Evolutionary conservation across 1,140 invertebrate species (phyloP), one percentile per base, ranked within the genome.

Genomic region (Drosophila kohkoa): DNA sequence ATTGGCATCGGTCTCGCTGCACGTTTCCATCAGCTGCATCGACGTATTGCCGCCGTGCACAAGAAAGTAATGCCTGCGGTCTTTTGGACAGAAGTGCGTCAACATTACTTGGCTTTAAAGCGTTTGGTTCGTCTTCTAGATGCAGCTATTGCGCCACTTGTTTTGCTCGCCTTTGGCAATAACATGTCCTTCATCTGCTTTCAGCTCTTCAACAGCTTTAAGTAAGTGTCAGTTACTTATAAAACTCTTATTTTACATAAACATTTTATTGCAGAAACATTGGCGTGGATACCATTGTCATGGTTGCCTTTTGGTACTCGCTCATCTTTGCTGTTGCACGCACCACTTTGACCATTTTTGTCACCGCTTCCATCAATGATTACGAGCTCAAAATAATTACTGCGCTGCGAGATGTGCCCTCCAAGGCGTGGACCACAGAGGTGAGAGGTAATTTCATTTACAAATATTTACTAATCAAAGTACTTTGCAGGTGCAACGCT

Each of bases 41-140:
- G 83, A 11, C 91, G 91, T 1, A 91, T 92, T 35, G 85, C 88
- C 15, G 77, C 80, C 2, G 91, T 92, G 4, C 95, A 95, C 93
- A 94, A 52, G 93, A 80, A 95, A 93, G 62, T 93, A n/a, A 93
- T 95, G 55, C 94, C 94, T 0, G 92, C 93, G 6, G 93, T 96
- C 0, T 93, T 96, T 11, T 93, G 96, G 45, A 89, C 78, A 0
- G 90, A 92, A n/a, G 82, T 92, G 16, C 79, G 91, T 0, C 69
- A 91, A n/a, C 87, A 92, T 58, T 91, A 95, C 35, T 95, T 96
- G 0, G 96, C 95, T 30, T 91, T 94, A 0, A 95, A 95, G 67
- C 95, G 96, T 70, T 91, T 96, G 0, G 96, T 96, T 94, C 73
- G 95, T 94, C 49, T 95, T 94, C 58, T 92, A 95, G 91, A 92